Evolutionary conservation across 2,888 invertebrate species (phyloP).

Genomic region (Eupithecia subumbrata): DNA sequence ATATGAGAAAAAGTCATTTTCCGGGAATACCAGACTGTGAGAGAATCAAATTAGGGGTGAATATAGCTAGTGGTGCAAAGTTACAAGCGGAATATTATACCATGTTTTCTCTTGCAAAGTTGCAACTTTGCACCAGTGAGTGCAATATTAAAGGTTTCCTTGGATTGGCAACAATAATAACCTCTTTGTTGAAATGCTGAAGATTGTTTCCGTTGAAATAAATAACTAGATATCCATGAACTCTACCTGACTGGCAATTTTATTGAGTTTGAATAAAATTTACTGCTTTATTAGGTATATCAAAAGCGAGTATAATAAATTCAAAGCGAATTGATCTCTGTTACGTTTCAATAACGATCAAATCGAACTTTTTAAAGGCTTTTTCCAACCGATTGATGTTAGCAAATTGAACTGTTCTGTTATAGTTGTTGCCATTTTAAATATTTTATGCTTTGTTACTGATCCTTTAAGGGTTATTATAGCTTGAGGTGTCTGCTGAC

Average conservation of each 20-base stretch:
- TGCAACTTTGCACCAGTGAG: neutral
- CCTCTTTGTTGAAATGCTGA: neutral
- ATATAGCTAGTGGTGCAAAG: neutral
- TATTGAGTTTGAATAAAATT: constrained; percentile 4
- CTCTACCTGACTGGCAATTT: neutral
- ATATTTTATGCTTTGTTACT: constrained; percentile 3
- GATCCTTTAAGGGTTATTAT: constrained; percentile 23
- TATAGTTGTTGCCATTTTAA: constrained; percentile 1
- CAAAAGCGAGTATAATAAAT: neutral
- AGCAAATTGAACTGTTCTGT: constrained; percentile 22
- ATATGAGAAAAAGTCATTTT: constrained; percentile 12
- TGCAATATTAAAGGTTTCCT: neutral
- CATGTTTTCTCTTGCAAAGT: neutral
- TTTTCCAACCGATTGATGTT: constrained; percentile 12
- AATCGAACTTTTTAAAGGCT: constrained; percentile 3
- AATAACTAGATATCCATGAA: neutral
- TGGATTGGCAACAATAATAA: neutral
- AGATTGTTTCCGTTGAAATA: neutral
- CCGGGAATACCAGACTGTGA: neutral
- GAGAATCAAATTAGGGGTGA: neutral
- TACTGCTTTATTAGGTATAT: neutral
- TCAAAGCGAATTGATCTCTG: constrained; percentile 11
- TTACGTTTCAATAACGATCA: neutral
- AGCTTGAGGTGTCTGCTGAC: constrained; percentile 25
- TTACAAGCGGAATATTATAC: neutral